Evolutionary conservation across 2,797 vertebrate genomes (phyloP).

Genomic region (Poecile montanus): DNA sequence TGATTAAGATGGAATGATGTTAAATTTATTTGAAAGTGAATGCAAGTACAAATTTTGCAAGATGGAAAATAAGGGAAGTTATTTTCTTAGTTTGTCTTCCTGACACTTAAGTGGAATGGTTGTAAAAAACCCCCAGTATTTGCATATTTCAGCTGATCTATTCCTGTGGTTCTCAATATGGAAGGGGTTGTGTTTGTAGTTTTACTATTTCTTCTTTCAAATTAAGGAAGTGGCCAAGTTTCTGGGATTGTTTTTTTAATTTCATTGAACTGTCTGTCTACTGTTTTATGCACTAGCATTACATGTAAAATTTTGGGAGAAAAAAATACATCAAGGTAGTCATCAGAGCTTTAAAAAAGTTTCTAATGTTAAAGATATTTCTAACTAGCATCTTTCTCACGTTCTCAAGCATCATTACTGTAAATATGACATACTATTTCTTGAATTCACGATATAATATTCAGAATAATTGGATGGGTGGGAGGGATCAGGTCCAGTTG

Average conservation of each 20-base stretch:
- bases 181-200: neutral
- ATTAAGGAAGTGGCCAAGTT: neutral
- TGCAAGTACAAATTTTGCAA: neutral
- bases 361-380: neutral
- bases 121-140: neutral
- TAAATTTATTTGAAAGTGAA: neutral
- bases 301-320: neutral
- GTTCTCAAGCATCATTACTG: neutral
- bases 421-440: neutral
- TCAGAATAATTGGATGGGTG: neutral
- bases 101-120: neutral
- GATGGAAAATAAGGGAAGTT: neutral
- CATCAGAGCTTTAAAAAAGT: neutral
- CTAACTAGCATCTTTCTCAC: neutral
- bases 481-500: neutral
- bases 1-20: neutral
- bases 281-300: neutral
- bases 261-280: neutral
- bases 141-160: neutral
- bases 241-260: neutral
- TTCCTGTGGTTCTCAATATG: neutral
- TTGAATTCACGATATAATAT: neutral
- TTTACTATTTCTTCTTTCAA: neutral
- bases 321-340: neutral
- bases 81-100: neutral